Evolutionary conservation across 2,888 invertebrate genomes (phyloP).

Genomic region (Oxycera nigricornis): DNA sequence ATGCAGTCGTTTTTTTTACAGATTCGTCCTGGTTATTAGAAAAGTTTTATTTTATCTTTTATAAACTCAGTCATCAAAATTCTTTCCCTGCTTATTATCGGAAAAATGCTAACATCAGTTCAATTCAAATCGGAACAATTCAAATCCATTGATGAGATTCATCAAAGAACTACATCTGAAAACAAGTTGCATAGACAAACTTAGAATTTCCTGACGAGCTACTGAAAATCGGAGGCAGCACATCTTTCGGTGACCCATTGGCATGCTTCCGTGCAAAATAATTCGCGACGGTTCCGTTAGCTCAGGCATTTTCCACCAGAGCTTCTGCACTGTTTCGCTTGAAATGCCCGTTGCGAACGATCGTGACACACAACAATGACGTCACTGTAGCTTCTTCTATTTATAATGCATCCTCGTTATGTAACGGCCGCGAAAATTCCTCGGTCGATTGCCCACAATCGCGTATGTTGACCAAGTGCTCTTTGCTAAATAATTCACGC

Average conservation of each 20-base stretch:
- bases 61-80: no score
- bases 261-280: background rate
- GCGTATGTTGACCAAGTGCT: background rate
- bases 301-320: background rate
- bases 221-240: background rate
- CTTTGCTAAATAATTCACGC: background rate
- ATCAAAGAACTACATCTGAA: no score
- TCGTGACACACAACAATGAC: background rate
- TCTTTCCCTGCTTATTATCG: no score
- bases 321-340: background rate
- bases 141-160: no score
- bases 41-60: no score
- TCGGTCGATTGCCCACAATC: background rate
- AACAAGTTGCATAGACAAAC: no score
- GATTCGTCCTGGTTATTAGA: no score
- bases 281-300: background rate
- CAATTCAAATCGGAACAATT: no score
- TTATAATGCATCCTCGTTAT: background rate
- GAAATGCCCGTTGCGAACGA: background rate
- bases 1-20: no score
- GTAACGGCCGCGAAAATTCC: background rate
- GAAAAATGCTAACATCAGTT: no score
- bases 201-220: no score
- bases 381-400: background rate
- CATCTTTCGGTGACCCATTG: background rate